phyloP scores from a whole-genome alignment of 2,113 vertebrate species.

The Eudorcas thomsonii region DNA sequence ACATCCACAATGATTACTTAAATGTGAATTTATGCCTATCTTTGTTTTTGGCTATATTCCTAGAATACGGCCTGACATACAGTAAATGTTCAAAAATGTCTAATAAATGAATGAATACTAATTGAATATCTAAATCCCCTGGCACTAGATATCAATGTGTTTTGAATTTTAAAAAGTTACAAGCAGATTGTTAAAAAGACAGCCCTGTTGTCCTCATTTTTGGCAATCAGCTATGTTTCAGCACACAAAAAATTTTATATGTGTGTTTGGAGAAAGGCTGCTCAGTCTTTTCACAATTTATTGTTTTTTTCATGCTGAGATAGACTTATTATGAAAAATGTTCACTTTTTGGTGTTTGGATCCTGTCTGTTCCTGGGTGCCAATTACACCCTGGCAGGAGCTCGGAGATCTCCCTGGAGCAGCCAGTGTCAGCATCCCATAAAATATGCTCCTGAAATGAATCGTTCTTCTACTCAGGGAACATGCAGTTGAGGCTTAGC shows the following conservation, averaged over 20 bases:
- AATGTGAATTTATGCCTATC: neutral
- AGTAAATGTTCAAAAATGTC: neutral
- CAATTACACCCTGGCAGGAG: slow-evolving; percentile 74
- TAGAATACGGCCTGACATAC: neutral
- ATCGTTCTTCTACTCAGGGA: slow-evolving; percentile 68
- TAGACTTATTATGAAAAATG: slow-evolving; percentile 51
- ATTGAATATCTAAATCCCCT: neutral
- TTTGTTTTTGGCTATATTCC: neutral
- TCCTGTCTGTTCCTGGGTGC: slow-evolving; percentile 45
- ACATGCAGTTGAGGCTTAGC: slow-evolving; percentile 68
- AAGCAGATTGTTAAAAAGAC: neutral
- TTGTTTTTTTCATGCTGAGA: slow-evolving; percentile 57
- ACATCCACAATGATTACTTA: neutral
- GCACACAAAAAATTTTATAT: neutral
- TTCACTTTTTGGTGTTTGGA: slow-evolving; percentile 54
- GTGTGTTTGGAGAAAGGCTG: slow-evolving; percentile 36
- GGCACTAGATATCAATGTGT: neutral
- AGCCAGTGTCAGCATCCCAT: slow-evolving; percentile 71
- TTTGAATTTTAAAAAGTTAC: slow-evolving; percentile 1
- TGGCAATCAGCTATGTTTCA: neutral
- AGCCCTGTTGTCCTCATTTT: neutral
- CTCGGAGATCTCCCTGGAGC: slow-evolving; percentile 69
- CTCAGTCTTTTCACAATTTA: slow-evolving; percentile 51
- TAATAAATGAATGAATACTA: neutral
- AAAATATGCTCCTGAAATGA: slow-evolving; percentile 65